Evolutionary conservation across 2,888 invertebrate species (phyloP).

Genomic region (Drosophila demipolita): DNA sequence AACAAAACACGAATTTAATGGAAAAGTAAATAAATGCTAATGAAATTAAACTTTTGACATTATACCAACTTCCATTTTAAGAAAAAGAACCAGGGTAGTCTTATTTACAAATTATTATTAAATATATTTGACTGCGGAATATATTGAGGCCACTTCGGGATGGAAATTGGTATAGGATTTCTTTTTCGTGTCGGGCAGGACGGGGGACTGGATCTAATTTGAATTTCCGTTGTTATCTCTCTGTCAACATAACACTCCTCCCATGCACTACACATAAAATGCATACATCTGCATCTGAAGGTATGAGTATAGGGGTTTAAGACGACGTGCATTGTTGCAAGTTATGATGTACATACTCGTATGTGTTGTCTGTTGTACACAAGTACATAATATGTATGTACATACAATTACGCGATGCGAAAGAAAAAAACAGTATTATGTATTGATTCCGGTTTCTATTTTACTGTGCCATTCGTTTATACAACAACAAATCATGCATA

Average conservation of each 20-base stretch:
- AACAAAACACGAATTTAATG: not conserved
- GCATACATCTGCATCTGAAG: not conserved
- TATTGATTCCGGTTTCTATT: conserved; percentile 74
- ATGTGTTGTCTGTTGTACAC: conserved; percentile 9
- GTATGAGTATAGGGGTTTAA: not conserved
- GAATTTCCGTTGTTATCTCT: not conserved
- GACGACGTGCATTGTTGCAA: conserved; percentile 1
- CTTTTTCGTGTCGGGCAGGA: not conserved
- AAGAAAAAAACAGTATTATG: conserved; percentile 57
- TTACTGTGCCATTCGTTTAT: conserved; percentile 69
- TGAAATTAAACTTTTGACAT: not conserved
- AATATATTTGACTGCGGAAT: not conserved
- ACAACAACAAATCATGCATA: conserved; percentile 29
- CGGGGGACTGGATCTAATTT: not conserved
- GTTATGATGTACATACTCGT: not conserved
- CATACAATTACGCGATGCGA: conserved; percentile 50
- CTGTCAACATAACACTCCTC: conserved; percentile 12
- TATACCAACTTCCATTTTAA: not conserved
- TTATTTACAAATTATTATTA: not conserved
- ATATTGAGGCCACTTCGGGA: not conserved
- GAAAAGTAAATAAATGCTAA: not conserved
- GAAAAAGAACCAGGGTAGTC: not conserved
- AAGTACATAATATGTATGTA: conserved; percentile 37
- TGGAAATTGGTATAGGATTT: not conserved
- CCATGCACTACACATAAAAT: not conserved